Evolutionary conservation across 2,113 vertebrate genomes (phyloP), one percentile per base, ranked within the genome.

Genomic region (Siniperca chuatsi): DNA sequence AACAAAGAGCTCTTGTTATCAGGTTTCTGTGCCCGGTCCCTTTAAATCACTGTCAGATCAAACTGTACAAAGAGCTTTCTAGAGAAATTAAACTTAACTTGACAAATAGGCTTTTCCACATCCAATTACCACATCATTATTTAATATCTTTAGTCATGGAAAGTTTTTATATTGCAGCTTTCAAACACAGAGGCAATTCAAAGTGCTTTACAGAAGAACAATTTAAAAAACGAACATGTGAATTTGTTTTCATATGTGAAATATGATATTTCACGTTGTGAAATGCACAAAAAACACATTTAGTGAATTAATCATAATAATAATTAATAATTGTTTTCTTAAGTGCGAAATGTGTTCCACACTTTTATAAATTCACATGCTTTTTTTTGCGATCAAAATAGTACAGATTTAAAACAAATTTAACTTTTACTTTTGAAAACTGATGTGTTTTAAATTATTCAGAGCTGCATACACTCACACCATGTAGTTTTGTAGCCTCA

Each of bases 1-100:
- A 60, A 70, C 76, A 81, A 69, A 85, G 78, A 44, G 60, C 75
- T 62, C 13, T 69, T 79, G 44, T 82, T 55, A 8, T 25, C 55
- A 2, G 13, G 8, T 83, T 79, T 72, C 46, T 66, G 76, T 57
- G n/a, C 61, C 10, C 15, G 18, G 62, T 35, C 37, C 37, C 12
- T 23, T 86, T 73, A 69, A 73, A 64, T 57, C 71, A 35, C 12
- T 6, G 50, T 68, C 25, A 46, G 20, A 52, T 79, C 18, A 42
- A 44, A 54, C 2, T 29, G 15, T 66, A 61, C 62, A 70, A 84
- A 81, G 57, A 67, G 42, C 42, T 60, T 46, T 69, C 16, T 42
- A 6, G 1, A 77, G 29, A 13, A 20, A 57, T 44, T 75, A 64
- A 57, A 15, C 68, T 16, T 21, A 20, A 44, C 20, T 7, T 6